phyloP scores from a whole-genome alignment of 2,113 vertebrate genomes.

The Struthio camelus region DNA sequence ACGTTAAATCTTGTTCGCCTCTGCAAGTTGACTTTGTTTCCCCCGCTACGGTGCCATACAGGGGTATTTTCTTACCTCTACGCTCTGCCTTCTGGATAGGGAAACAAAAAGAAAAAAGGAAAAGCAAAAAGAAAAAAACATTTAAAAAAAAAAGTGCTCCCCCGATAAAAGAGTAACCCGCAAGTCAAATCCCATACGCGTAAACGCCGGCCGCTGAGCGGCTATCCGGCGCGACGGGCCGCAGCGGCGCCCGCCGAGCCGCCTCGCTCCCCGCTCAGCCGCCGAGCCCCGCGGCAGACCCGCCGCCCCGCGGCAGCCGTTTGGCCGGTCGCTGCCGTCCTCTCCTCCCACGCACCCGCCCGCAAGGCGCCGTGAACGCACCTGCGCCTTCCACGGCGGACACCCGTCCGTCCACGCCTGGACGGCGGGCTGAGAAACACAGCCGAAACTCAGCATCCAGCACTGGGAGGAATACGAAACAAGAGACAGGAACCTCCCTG shows the following conservation, averaged over 20 bases:
- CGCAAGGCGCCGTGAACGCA: background rate
- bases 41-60: no score
- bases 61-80: background rate
- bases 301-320: fast-evolving
- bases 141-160: fast-evolving
- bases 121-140: no score
- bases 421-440: background rate
- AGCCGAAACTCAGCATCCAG: background rate
- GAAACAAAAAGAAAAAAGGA: background rate
- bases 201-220: slow-evolving; percentile 19
- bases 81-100: fast-evolving
- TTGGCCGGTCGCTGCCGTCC: background rate
- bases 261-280: no score
- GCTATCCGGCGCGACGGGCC: background rate
- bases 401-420: background rate
- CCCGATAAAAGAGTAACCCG: fast-evolving
- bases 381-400: background rate
- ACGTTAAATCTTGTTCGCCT: fast-evolving
- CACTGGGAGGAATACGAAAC: fast-evolving
- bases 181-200: slow-evolving; percentile 61
- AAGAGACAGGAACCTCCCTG: background rate
- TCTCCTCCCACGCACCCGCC: background rate
- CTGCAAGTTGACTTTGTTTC: background rate
- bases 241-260: no score
- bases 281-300: background rate